A percentile compares a stretch with the other conserved stretches of the same genome.
Conservation (phyloP, 2,113 vertebrate species). For the Phodopus roborovskii region DNA sequence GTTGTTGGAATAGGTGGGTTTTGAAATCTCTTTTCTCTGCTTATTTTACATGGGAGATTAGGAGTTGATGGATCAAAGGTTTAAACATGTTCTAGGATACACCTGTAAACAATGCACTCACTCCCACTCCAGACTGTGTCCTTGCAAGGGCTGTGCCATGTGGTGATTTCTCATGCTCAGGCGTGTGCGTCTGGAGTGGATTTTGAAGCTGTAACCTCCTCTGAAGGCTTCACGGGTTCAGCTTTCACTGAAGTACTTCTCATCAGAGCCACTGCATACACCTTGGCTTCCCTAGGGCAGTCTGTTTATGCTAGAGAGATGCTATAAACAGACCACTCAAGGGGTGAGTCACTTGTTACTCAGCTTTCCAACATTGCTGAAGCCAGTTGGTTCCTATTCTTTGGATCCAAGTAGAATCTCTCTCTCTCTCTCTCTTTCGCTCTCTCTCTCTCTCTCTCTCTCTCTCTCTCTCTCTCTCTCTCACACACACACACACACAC, state of each 20-base stretch:
- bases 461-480: too few species aligned
- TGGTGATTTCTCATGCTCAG: neutral
- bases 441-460: too few species aligned
- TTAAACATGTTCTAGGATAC: neutral
- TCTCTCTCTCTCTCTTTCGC: neutral
- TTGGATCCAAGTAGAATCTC: neutral
- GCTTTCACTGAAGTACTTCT: neutral
- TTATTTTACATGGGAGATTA: neutral
- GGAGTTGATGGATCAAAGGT: neutral
- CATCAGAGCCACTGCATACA: neutral
- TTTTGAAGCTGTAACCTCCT: slow-evolving; percentile 27
- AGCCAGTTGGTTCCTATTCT: neutral
- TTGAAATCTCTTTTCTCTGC: neutral
- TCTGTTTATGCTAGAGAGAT: neutral
- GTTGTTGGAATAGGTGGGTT: neutral
- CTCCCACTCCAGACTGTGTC: neutral
- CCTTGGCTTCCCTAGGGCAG: neutral
- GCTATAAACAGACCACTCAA: neutral
- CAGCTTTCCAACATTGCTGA: neutral
- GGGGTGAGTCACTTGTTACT: neutral
- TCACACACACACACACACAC: too few species aligned
- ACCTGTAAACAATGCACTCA: neutral
- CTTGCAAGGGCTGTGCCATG: neutral
- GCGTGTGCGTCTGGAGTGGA: neutral
- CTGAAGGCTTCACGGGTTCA: slow-evolving; percentile 30